These are phyloP conservation scores for Ophonus ardosiacus DNA, from an alignment of 2,888 invertebrate genomes.

Conservation along the genomic window DNA sequence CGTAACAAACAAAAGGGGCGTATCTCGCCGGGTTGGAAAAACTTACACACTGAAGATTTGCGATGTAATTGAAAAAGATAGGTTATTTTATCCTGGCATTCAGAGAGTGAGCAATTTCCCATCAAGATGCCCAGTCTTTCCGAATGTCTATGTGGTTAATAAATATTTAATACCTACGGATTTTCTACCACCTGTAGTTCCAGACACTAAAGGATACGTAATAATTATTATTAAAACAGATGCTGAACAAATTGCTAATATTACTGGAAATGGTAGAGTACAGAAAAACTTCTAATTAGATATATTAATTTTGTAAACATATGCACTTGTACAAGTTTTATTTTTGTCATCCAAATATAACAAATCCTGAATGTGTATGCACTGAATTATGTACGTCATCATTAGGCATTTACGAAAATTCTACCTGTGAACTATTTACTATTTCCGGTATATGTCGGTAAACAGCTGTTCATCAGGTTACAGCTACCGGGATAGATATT, in stretches of 20 bases:
- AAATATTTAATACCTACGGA: background rate
- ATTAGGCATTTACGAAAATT: no score
- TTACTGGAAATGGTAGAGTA: background rate
- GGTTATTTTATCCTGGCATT: background rate
- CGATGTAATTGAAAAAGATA: slow-evolving; percentile 2
- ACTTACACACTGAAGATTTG: background rate
- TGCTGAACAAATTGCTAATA: background rate
- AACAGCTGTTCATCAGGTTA: no score
- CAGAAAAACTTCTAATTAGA: background rate
- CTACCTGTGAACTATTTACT: no score
- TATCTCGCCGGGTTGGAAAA: background rate
- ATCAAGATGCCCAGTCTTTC: background rate
- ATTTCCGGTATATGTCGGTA: no score
- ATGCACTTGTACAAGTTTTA: no score
- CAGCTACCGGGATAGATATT: no score
- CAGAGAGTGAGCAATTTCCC: slow-evolving; percentile 10
- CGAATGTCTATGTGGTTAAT: background rate
- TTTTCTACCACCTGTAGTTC: background rate
- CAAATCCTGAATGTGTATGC: no score
- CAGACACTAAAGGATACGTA: background rate
- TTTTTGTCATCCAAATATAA: no score
- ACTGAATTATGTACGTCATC: no score
- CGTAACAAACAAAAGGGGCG: background rate
- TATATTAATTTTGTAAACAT: no score
- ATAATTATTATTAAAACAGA: background rate